Percentiles rank a stretch among this genome's conserved stretches.
Conservation (phyloP, 2,888 invertebrate species). For the Trichopria drosophilae region DNA sequence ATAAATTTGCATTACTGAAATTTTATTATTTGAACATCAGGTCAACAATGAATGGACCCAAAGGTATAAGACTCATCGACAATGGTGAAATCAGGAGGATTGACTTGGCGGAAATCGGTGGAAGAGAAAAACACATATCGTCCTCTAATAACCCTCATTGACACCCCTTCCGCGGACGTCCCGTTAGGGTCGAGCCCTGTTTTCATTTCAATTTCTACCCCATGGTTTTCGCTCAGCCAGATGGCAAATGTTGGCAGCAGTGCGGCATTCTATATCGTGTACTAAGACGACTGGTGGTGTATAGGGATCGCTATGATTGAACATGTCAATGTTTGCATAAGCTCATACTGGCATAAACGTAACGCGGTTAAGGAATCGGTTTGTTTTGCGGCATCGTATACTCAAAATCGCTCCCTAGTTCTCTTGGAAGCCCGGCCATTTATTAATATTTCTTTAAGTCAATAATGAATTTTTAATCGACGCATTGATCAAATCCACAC, state of each 20-base stretch:
- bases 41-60: too few species aligned
- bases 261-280: constrained; percentile 20
- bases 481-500: too few species aligned
- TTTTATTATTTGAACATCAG: too few species aligned
- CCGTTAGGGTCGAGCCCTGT: constrained; percentile 46
- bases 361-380: constrained; percentile 51
- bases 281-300: constrained; percentile 28
- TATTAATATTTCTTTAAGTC: too few species aligned
- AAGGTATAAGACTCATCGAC: too few species aligned
- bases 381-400: constrained; percentile 49
- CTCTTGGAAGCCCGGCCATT: too few species aligned
- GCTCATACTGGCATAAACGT: constrained; percentile 42
- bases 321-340: constrained; percentile 58
- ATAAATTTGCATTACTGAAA: too few species aligned
- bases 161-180: constrained; percentile 47
- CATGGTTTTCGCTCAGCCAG: constrained; percentile 46
- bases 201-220: constrained; percentile 58
- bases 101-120: too few species aligned
- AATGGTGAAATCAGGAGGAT: too few species aligned
- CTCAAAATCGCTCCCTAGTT: too few species aligned
- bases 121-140: constrained; percentile 56
- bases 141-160: constrained; percentile 59
- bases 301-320: constrained; percentile 53
- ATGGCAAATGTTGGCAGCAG: constrained; percentile 47
- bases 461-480: too few species aligned